Evolutionary conservation across 2,888 invertebrate genomes (phyloP).

Genomic region (Caenorhabditis uteleia): DNA sequence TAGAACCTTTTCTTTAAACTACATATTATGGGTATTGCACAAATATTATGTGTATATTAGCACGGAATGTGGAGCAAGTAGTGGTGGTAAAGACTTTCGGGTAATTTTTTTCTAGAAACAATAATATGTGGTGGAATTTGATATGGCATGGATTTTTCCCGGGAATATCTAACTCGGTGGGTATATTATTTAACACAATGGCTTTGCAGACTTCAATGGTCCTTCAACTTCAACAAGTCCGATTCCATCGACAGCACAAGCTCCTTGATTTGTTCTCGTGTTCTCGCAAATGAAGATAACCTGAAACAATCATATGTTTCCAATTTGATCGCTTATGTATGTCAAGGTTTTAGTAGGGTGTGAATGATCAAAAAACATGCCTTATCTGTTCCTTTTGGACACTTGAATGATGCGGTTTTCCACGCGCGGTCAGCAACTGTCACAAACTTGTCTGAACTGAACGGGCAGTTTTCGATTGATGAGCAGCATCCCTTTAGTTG

Average conservation of each 20-base stretch:
- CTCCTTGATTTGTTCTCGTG: constrained; percentile 69
- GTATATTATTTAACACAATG: constrained; percentile 51
- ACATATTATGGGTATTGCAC: no score
- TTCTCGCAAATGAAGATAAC: constrained; percentile 69
- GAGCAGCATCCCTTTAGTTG: constrained; percentile 65
- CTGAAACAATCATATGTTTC: constrained; percentile 46
- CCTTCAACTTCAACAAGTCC: constrained; percentile 60
- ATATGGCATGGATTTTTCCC: constrained; percentile 38
- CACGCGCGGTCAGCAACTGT: constrained; percentile 66
- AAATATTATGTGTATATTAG: no score
- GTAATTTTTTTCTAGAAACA: no score
- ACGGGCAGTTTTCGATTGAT: constrained; percentile 55
- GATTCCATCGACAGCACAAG: constrained; percentile 68
- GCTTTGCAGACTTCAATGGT: constrained; percentile 47
- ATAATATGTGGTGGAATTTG: constrained; percentile 8
- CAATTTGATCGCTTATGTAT: neutral
- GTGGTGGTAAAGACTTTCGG: no score
- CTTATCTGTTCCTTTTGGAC: constrained; percentile 66
- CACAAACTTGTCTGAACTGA: constrained; percentile 68
- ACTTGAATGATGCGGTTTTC: constrained; percentile 65
- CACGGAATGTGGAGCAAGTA: no score
- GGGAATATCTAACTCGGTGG: constrained; percentile 2
- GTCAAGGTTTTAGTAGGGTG: neutral
- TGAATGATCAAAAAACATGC: constrained; percentile 44
- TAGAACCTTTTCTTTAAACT: no score